Conservation (phyloP, 2,888 invertebrate genomes). For the Troglohyphantes excavatus region DNA sequence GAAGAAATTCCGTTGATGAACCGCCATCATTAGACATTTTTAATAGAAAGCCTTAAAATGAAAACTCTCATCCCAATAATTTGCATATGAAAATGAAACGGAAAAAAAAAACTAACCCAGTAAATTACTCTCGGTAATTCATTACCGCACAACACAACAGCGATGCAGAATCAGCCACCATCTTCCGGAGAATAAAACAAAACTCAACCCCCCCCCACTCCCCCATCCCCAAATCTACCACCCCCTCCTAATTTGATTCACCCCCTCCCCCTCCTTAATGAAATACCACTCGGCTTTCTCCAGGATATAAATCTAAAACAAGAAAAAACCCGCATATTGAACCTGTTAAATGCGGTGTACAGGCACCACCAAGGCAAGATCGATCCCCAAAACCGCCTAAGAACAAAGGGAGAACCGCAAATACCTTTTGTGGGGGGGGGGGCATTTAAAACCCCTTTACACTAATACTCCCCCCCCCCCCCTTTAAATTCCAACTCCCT, state of each 20-base stretch:
- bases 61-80: neutral
- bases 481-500: slow-evolving; percentile 41
- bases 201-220: neutral
- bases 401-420: slow-evolving; percentile 50
- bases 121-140: neutral
- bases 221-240: no score
- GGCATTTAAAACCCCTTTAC: slow-evolving; percentile 65
- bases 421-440: slow-evolving; percentile 56
- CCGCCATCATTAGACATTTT: neutral
- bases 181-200: neutral
- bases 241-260: neutral
- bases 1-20: neutral
- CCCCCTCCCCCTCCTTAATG: slow-evolving; percentile 3
- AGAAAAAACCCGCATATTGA: slow-evolving; percentile 14
- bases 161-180: neutral
- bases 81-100: slow-evolving; percentile 2
- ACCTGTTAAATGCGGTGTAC: slow-evolving; percentile 30
- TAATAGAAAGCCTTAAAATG: neutral
- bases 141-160: no score
- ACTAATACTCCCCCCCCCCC: slow-evolving; percentile 25
- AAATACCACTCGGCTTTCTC: slow-evolving; percentile 8
- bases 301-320: neutral
- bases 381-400: slow-evolving; percentile 27
- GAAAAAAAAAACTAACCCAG: neutral
- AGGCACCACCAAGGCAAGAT: slow-evolving; percentile 6